phyloP scores from a whole-genome alignment of 2,113 vertebrate species.

The Paramisgurnus dabryanus region DNA sequence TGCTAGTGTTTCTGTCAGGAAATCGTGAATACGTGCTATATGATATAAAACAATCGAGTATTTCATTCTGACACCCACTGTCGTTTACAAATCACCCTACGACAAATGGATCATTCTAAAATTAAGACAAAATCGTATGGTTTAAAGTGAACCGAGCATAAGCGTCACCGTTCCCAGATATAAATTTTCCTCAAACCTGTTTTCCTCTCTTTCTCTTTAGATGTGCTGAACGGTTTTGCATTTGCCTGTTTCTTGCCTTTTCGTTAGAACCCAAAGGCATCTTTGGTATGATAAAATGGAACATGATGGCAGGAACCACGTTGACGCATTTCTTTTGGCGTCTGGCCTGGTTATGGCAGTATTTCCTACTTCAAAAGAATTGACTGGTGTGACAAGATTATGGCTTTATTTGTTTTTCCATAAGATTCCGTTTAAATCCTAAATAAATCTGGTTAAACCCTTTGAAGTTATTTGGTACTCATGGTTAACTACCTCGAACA shows the following conservation, averaged over 20 bases:
- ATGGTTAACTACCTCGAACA: neutral
- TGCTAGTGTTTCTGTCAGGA: no score
- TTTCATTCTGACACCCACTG: no score
- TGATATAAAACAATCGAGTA: no score
- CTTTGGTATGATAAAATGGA: neutral
- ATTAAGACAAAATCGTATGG: no score
- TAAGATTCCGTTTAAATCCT: neutral
- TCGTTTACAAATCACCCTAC: no score
- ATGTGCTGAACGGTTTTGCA: neutral
- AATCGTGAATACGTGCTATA: no score
- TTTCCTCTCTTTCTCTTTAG: neutral
- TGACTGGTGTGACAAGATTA: neutral
- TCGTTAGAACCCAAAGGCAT: neutral
- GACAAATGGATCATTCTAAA: no score
- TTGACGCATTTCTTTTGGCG: conserved; percentile 10
- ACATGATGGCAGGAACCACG: neutral
- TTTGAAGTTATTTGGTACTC: neutral
- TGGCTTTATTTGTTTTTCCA: neutral
- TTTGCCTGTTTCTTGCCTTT: neutral
- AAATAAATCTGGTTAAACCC: neutral
- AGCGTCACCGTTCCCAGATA: no score
- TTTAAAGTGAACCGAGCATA: no score
- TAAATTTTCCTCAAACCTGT: neutral
- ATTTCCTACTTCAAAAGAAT: neutral
- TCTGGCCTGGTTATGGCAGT: conserved; percentile 2